Conservation (phyloP, 2,888 invertebrate genomes). For the Pollenia angustigena region DNA sequence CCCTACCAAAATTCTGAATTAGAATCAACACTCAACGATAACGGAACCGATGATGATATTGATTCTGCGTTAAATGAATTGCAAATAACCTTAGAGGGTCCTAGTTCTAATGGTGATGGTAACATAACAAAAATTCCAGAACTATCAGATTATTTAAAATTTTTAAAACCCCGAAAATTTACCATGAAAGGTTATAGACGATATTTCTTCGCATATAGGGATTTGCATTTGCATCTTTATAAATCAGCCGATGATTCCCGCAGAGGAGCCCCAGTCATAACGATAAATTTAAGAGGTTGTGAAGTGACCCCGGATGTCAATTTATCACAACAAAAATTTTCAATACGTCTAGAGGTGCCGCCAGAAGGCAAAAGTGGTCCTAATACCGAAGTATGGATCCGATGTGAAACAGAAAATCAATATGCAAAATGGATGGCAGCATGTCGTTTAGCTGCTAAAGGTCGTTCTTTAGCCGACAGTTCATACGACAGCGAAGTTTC, state of each 20-base stretch:
- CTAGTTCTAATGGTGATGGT: slow-evolving; percentile 86
- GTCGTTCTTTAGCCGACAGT: slow-evolving; percentile 97
- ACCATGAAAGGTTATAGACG: slow-evolving; percentile 97
- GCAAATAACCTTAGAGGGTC: slow-evolving; percentile 95
- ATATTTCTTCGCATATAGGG: slow-evolving; percentile 97
- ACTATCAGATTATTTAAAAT: slow-evolving; percentile 95
- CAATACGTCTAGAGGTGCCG: slow-evolving; percentile 97
- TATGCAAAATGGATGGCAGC: slow-evolving; percentile 99
- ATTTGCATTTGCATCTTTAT: slow-evolving; percentile 94
- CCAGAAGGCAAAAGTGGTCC: slow-evolving; percentile 97
- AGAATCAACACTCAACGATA: slow-evolving; percentile 79
- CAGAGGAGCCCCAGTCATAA: slow-evolving; percentile 88
- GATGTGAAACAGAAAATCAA: slow-evolving; percentile 97
- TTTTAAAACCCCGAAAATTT: slow-evolving; percentile 97
- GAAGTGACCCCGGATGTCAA: slow-evolving; percentile 99
- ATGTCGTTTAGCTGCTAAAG: slow-evolving; percentile 96
- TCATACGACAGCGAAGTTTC: slow-evolving; percentile 96
- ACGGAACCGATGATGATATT: slow-evolving; percentile 92
- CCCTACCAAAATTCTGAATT: slow-evolving; percentile 83
- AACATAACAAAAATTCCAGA: slow-evolving; percentile 98
- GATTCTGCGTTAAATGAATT: slow-evolving; percentile 97
- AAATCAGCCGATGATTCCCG: slow-evolving; percentile 91
- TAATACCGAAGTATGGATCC: slow-evolving; percentile 98
- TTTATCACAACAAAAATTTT: slow-evolving; percentile 94
- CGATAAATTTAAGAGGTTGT: slow-evolving; percentile 94